These are phyloP conservation scores for Imbricaverruca yamaguchii DNA, from an alignment of 2,888 invertebrate species.

Conservation along the genomic window DNA sequence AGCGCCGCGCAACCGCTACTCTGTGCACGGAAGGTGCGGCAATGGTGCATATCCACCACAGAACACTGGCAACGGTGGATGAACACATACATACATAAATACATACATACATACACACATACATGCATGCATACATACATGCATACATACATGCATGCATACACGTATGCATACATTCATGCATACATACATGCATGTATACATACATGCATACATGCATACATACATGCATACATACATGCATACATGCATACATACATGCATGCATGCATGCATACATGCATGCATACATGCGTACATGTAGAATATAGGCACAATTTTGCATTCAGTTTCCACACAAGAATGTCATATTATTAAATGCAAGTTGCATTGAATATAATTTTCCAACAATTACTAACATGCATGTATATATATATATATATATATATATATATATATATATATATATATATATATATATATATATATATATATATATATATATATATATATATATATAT, in stretches of 20 bases:
- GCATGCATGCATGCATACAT: no score
- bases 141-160: constrained; percentile 18
- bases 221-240: no score
- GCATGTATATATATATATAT: constrained; percentile 18
- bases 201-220: constrained; percentile 20
- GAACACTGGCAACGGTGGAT: neutral
- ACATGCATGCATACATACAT: constrained; percentile 22
- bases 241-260: no score
- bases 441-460: no score
- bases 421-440: no score
- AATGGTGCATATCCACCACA: neutral
- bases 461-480: no score
- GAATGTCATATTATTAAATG: neutral
- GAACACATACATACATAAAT: constrained; percentile 9
- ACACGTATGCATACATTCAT: constrained; percentile 13
- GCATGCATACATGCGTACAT: no score
- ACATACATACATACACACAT: constrained; percentile 17
- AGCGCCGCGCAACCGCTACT: constrained; percentile 25
- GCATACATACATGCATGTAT: constrained; percentile 16
- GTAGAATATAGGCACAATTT: no score
- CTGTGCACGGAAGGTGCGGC: constrained; percentile 17
- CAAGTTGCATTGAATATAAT: neutral
- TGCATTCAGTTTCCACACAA: no score
- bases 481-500: no score
- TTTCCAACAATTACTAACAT: neutral